Base-by-base conservation (phyloP, 2,888 invertebrate genomes). In the Merodon equestris region DNA sequence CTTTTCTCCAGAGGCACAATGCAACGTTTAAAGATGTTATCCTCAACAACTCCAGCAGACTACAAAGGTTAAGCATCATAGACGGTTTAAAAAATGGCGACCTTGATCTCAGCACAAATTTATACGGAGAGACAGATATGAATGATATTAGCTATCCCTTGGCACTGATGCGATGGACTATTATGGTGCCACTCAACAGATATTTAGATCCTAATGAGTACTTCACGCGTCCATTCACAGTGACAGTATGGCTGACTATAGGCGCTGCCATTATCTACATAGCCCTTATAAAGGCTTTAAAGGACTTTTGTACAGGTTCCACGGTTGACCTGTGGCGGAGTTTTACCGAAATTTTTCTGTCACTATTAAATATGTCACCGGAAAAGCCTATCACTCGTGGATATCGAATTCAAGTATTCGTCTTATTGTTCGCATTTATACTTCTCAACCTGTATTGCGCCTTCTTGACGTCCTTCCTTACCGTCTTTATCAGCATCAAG, bases 391-490 rank as follows among this genome's bases (percentile, higher is more conserved):
- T 48, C 9, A 27, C 10, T 0, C 12, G 15, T 1, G 67, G 56
- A 1, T 77, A 77, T 18, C 66, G 73, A 19, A 67, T 77, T 7
- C 67, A 72, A 15, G 9, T 1, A 0, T 67, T 47, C 10, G 67
- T 77, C 12, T 3, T 72, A 0, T 4, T 77, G 0, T 42, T 77
- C 9, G 56, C 66, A 1, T 77, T 77, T 27, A 40, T 77, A 0
- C 12, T 77, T 3, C 12, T 14, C 0, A 77, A 72, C 18, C 10
- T 72, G 1, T 77, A 67, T 15, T 12, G 15, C n/a, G 72, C 51
- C 51, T 12, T 50, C 34, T 47, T 77, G n/a, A 66, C 66, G 1
- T 77, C 77, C n/a, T 77, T 61, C 18, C n/a, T 77, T 14, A 77
- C 77, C n/a, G 67, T 53, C 17, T 77, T 47, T 15, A 77, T 77